These are phyloP conservation scores for Ochotona princeps DNA, from an alignment of 2,113 vertebrate species.

Conservation along the genomic window DNA sequence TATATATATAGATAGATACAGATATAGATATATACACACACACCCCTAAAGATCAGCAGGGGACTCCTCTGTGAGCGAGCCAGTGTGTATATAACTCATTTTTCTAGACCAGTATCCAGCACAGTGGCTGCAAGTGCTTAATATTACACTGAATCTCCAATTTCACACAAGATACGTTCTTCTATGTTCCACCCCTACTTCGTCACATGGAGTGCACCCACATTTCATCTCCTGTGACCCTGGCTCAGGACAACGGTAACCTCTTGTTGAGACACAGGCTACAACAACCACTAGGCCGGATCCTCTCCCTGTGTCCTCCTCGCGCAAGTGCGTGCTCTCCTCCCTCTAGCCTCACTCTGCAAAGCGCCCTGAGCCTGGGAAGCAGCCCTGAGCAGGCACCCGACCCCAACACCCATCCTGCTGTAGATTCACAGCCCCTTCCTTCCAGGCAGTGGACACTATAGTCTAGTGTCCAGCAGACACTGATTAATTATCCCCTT, in stretches of 20 bases:
- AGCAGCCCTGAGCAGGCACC: neutral
- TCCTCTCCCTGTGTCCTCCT: neutral
- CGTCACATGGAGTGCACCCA: neutral
- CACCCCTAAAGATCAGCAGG: too few species aligned
- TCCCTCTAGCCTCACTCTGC: too few species aligned
- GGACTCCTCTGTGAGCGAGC: too few species aligned
- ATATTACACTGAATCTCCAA: constrained; percentile 41
- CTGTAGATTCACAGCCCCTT: neutral
- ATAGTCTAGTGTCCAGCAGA: neutral
- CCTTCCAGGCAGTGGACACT: neutral
- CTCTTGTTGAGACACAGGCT: neutral
- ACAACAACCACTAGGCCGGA: neutral
- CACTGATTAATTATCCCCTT: neutral
- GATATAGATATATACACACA: too few species aligned
- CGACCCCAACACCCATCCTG: neutral
- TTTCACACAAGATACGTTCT: neutral
- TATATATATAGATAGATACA: too few species aligned
- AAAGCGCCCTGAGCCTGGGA: neutral
- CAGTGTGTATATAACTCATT: neutral
- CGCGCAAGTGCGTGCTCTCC: neutral
- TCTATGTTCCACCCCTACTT: neutral
- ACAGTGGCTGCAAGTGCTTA: constrained; percentile 18
- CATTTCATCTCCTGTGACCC: constrained; percentile 5
- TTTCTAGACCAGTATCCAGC: constrained; percentile 3
- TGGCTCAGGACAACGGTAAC: neutral